Conservation (phyloP, 2,797 vertebrate species). For the Pangasius krempfi region DNA sequence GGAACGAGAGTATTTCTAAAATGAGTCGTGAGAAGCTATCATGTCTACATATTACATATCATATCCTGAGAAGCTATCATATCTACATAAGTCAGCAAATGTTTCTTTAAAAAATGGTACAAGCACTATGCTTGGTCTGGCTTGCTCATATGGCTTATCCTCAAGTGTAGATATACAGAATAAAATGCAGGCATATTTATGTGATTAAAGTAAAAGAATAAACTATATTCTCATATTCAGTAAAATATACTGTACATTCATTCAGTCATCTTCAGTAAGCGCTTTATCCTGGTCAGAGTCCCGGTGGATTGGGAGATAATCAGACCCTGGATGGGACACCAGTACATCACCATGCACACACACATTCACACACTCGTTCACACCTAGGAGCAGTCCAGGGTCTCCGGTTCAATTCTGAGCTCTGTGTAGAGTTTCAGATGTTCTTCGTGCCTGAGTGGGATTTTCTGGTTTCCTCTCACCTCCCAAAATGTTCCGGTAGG, state of each 20-base stretch:
- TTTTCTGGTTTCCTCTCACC: background rate
- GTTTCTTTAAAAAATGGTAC: background rate
- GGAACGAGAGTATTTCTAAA: background rate
- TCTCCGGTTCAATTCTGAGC: background rate
- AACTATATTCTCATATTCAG: background rate
- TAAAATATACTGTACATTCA: background rate
- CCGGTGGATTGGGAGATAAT: background rate
- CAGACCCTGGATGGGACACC: background rate
- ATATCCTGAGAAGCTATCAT: background rate
- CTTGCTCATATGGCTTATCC: background rate
- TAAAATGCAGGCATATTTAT: background rate
- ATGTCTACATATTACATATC: too few relatives aligned
- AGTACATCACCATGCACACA: background rate
- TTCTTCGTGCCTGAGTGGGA: too few relatives aligned
- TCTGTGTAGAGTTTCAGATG: background rate
- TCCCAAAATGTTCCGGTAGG: background rate
- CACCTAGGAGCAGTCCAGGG: background rate
- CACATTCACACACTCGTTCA: background rate
- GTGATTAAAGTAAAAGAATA: background rate
- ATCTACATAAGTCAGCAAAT: background rate
- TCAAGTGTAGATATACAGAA: background rate
- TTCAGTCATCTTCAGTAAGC: background rate
- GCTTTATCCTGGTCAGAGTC: background rate
- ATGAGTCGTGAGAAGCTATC: background rate
- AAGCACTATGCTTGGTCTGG: background rate